Evolutionary conservation across 2,888 invertebrate species (phyloP).

Genomic region (Drosophila parthenogenetica): DNA sequence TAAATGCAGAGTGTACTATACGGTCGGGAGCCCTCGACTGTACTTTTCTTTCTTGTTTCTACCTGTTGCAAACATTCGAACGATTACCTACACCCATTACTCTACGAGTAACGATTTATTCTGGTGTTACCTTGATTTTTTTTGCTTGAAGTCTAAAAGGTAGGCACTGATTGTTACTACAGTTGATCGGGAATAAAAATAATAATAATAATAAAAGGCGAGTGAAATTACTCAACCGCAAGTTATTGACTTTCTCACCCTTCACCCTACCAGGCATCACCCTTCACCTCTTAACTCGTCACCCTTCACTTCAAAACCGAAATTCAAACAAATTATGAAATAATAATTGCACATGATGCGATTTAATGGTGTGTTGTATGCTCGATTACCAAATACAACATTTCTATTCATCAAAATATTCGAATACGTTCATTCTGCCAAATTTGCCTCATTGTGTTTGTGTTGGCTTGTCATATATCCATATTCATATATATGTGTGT

Average conservation of each 20-base stretch:
- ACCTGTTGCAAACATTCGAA: too few relatives aligned
- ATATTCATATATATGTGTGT: not conserved
- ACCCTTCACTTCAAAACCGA: not conserved
- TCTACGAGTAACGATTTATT: too few relatives aligned
- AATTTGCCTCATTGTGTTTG: constrained; percentile 54
- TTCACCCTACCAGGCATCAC: constrained; percentile 16
- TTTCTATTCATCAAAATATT: constrained; percentile 25
- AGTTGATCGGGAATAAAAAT: constrained; percentile 3
- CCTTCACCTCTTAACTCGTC: too few relatives aligned
- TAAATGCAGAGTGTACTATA: too few relatives aligned
- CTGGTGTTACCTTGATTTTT: too few relatives aligned
- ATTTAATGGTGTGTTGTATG: constrained; percentile 56
- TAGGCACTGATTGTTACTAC: too few relatives aligned
- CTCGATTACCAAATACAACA: constrained; percentile 44
- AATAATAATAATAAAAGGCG: not conserved
- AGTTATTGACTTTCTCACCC: constrained; percentile 82
- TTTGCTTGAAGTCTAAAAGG: too few relatives aligned
- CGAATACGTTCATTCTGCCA: constrained; percentile 46
- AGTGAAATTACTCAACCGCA: constrained; percentile 48
- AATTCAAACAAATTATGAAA: constrained; percentile 78
- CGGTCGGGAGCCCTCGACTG: too few relatives aligned
- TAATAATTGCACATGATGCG: constrained; percentile 80
- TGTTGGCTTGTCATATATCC: constrained; percentile 11
- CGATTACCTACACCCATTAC: too few relatives aligned
- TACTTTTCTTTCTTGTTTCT: too few relatives aligned